Evolutionary conservation across 2,888 invertebrate genomes (phyloP).

Genomic region (Agrotis clavis): DNA sequence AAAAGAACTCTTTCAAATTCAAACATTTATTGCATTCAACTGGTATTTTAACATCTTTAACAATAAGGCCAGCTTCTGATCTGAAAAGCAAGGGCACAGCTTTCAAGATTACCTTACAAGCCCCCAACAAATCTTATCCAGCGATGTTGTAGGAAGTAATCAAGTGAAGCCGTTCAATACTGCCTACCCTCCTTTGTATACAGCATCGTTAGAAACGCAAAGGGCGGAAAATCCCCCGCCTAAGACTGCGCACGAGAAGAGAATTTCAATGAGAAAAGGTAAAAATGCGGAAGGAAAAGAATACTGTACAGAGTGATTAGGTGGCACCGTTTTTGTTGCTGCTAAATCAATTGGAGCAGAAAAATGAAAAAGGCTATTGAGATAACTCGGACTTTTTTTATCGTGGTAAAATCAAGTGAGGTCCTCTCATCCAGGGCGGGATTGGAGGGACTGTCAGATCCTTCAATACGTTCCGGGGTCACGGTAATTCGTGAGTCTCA

Average conservation of each 20-base stretch:
- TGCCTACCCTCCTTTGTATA: conserved; percentile 48
- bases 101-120: conserved; percentile 24
- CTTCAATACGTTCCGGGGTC: too few relatives aligned
- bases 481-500: too few relatives aligned
- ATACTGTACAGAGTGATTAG: conserved; percentile 26
- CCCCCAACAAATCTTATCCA: conserved; percentile 38
- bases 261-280: conserved; percentile 73
- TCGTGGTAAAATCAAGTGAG: too few relatives aligned
- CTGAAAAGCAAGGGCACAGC: too few relatives aligned
- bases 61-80: too few relatives aligned
- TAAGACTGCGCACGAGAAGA: conserved; percentile 54
- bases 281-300: conserved; percentile 34
- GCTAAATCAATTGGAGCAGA: neutral
- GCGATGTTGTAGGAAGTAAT: conserved; percentile 63
- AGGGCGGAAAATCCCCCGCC: conserved; percentile 71
- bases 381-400: neutral
- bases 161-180: conserved; percentile 71
- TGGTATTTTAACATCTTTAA: too few relatives aligned
- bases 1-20: too few relatives aligned
- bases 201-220: conserved; percentile 63
- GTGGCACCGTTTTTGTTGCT: neutral
- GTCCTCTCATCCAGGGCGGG: too few relatives aligned
- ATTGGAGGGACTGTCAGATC: too few relatives aligned
- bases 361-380: neutral
- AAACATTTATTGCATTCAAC: too few relatives aligned